phyloP scores from a whole-genome alignment of 2,888 invertebrate genomes.

The Lasioglossum oenotherae region DNA sequence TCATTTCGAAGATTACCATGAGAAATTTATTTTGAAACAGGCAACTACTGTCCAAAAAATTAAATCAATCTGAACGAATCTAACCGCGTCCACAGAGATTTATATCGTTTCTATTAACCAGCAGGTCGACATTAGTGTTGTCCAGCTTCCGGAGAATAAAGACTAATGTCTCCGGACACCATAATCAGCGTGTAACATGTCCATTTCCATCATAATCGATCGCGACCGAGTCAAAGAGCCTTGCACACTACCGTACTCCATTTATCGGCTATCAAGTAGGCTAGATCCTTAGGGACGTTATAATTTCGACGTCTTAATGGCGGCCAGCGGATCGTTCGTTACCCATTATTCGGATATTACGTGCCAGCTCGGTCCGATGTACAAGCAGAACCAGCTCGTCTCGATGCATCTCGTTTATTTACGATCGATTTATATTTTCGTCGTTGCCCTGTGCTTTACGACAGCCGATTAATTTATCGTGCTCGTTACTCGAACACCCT shows the following conservation, averaged over 20 bases:
- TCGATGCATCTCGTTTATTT: constrained; percentile 35
- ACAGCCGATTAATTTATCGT: constrained; percentile 23
- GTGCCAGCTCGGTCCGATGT: background rate
- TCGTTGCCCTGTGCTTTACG: constrained; percentile 16
- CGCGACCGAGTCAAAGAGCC: background rate
- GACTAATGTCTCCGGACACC: background rate
- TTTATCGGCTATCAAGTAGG: constrained; percentile 41
- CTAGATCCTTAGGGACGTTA: constrained; percentile 30
- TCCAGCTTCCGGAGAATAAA: background rate
- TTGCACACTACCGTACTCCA: background rate
- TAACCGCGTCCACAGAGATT: background rate
- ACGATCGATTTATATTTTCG: constrained; percentile 37
- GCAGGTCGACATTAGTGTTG: background rate
- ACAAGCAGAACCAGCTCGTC: background rate
- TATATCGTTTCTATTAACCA: background rate
- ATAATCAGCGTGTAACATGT: background rate
- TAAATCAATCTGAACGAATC: background rate
- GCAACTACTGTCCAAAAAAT: background rate
- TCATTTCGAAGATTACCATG: too few species aligned
- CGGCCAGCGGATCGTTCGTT: constrained; percentile 17
- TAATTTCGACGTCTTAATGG: constrained; percentile 40
- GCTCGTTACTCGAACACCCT: constrained; percentile 17
- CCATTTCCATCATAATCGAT: background rate
- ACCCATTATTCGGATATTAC: constrained; percentile 33
- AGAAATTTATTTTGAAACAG: too few species aligned